phyloP scores from a whole-genome alignment of 2,888 invertebrate genomes.

The Trichopoda pennipes region DNA sequence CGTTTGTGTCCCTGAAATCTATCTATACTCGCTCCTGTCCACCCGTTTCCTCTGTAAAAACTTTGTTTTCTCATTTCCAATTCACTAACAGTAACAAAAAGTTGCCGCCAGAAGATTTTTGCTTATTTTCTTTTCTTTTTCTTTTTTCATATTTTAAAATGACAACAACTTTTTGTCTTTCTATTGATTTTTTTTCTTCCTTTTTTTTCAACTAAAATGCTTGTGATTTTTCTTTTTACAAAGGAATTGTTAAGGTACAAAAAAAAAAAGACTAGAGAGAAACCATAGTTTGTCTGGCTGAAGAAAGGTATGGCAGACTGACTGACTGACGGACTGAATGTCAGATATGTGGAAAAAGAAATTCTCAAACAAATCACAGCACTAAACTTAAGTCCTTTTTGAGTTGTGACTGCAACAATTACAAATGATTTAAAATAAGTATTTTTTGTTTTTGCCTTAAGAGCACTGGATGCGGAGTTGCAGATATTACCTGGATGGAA shows the following conservation, averaged over 20 bases:
- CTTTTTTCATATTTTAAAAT: constrained; percentile 35
- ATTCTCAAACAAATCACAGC: neutral
- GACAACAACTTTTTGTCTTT: constrained; percentile 38
- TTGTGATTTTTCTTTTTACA: neutral
- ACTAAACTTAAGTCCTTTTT: constrained; percentile 22
- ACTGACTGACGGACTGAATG: constrained; percentile 24
- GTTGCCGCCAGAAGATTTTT: constrained; percentile 59
- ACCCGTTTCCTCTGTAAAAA: neutral
- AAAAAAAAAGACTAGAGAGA: neutral
- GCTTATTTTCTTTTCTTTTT: constrained; percentile 26
- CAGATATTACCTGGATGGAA: constrained; percentile 26
- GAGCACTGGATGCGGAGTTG: neutral
- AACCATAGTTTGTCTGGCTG: neutral
- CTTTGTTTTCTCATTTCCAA: constrained; percentile 16
- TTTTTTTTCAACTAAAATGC: neutral
- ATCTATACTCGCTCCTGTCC: constrained; percentile 7
- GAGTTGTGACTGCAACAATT: constrained; percentile 36
- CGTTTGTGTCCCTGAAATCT: constrained; percentile 26
- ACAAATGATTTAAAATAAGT: constrained; percentile 42
- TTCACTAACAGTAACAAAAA: constrained; percentile 38
- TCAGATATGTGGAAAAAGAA: constrained; percentile 13
- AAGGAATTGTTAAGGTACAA: neutral
- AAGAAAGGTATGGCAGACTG: neutral
- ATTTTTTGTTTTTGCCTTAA: neutral
- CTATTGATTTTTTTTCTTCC: neutral